A percentile compares a stretch with the other conserved stretches of the same genome.
Evolutionary conservation across 2,113 vertebrate genomes (phyloP).

Genomic region (Cephalopterus ornatus): DNA sequence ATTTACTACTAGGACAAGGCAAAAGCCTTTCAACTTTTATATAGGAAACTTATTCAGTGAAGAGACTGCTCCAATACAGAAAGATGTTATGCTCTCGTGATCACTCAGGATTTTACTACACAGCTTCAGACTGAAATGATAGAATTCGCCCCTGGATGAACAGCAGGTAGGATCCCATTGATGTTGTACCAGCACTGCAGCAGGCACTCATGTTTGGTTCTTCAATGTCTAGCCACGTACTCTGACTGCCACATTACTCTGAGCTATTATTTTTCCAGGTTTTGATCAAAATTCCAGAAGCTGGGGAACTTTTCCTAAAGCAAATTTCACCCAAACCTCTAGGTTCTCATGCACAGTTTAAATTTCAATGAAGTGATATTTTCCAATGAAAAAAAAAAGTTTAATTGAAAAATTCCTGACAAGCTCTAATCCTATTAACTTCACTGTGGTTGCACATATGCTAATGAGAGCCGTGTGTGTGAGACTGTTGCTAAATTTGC

Average conservation of each 20-base stretch:
- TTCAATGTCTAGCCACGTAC: neutral
- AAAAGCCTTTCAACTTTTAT: neutral
- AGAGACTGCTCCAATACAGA: neutral
- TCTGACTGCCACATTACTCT: neutral
- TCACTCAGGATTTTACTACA: neutral
- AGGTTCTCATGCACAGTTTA: constrained; percentile 45
- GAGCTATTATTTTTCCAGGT: neutral
- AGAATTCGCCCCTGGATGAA: neutral
- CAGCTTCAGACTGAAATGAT: neutral
- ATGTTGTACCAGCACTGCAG: neutral
- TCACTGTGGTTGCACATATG: constrained; percentile 47
- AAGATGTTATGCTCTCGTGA: neutral
- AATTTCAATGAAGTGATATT: constrained; percentile 57
- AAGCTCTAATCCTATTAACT: constrained; percentile 66
- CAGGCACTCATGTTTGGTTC: neutral
- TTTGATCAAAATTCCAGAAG: constrained; percentile 49
- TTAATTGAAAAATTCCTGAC: constrained; percentile 72
- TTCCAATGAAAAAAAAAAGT: constrained; percentile 38
- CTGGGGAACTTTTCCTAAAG: constrained; percentile 14
- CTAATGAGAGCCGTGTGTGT: constrained; percentile 64
- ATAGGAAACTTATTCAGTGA: neutral
- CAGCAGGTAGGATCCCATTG: neutral
- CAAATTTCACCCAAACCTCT: neutral
- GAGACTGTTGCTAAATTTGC: constrained; percentile 60
- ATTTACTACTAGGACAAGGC: neutral